Percentiles rank a stretch among this genome's conserved stretches.
Evolutionary conservation across 2,113 vertebrate species (phyloP).

Genomic region (Acanthisitta chloris): DNA sequence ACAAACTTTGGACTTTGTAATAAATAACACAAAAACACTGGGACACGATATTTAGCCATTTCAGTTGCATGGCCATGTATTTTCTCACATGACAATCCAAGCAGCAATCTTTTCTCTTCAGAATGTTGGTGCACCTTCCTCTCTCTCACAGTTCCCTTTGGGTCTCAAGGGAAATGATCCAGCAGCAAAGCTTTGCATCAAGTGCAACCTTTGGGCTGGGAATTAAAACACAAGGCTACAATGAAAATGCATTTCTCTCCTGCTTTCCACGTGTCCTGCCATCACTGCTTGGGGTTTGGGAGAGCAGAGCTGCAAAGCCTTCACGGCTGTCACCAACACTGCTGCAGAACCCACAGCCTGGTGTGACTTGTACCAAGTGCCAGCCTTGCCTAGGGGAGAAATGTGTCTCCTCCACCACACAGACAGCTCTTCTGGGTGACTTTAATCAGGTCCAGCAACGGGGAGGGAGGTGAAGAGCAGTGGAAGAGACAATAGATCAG

Average conservation of each 20-base stretch:
- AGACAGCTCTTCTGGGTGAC: background rate
- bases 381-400: background rate
- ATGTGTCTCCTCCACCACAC: background rate
- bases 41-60: background rate
- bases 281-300: rapidly evolving
- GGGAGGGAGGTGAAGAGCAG: background rate
- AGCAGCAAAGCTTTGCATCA: background rate
- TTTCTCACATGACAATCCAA: background rate
- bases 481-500: background rate
- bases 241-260: background rate
- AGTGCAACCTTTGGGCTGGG: background rate
- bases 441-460: background rate
- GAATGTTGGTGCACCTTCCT: background rate
- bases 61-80: background rate
- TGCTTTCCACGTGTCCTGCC: background rate
- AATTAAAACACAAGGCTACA: background rate
- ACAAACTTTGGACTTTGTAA: background rate
- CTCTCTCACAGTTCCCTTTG: background rate
- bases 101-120: background rate
- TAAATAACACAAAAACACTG: rapidly evolving
- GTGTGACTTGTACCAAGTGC: background rate
- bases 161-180: rapidly evolving
- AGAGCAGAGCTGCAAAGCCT: background rate
- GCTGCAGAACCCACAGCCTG: background rate
- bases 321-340: background rate